Evolutionary conservation across 1,140 invertebrate genomes (phyloP).

Genomic region (Rhynchophorus ferrugineus): DNA sequence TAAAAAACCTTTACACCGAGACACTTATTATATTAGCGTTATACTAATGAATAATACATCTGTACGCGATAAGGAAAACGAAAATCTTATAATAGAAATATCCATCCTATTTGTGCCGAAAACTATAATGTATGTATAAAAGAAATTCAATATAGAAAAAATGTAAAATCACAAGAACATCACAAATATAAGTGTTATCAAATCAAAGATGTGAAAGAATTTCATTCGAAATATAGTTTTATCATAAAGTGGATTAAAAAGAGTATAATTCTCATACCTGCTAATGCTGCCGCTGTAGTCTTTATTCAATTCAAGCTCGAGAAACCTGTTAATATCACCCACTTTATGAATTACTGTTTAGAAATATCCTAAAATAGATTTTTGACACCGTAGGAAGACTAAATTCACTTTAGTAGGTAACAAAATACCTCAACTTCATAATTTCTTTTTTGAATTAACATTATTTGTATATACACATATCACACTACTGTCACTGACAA

Average conservation of each 20-base stretch:
- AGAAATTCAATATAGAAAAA: constrained; percentile 5
- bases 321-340: background rate
- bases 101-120: background rate
- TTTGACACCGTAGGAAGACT: constrained; percentile 22
- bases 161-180: constrained; percentile 22
- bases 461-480: too few relatives aligned
- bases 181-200: constrained; percentile 18
- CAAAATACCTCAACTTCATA: background rate
- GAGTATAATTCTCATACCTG: constrained; percentile 1
- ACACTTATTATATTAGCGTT: constrained; percentile 33
- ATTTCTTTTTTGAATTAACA: too few relatives aligned
- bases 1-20: constrained; percentile 36
- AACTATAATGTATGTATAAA: constrained; percentile 1
- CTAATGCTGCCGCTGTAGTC: background rate
- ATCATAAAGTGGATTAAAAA: constrained; percentile 2
- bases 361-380: background rate
- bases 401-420: constrained; percentile 4
- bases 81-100: constrained; percentile 14
- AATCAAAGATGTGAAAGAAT: constrained; percentile 9
- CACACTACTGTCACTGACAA: too few relatives aligned
- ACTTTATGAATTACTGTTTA: background rate
- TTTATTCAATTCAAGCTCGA: background rate
- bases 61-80: constrained; percentile 23
- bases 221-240: constrained; percentile 1
- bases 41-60: constrained; percentile 28